Evolutionary conservation across 2,797 vertebrate species (phyloP).

Genomic region (Pipistrellus nathusii): DNA sequence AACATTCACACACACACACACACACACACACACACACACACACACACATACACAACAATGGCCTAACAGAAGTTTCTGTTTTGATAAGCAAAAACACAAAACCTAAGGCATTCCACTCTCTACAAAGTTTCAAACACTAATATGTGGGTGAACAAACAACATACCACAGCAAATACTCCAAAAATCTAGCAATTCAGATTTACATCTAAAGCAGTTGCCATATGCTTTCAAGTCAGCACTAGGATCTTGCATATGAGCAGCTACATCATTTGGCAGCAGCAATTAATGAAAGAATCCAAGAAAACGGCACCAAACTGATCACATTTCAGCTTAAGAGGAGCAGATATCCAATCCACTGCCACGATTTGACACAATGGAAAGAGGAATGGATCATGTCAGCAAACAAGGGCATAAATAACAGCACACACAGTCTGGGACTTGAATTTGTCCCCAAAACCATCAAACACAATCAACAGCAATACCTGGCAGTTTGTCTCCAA

Average conservation of each 20-base stretch:
- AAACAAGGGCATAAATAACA: neutral
- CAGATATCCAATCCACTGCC: neutral
- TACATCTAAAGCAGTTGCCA: neutral
- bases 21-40: neutral
- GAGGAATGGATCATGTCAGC: neutral
- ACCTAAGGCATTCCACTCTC: constrained; percentile 43
- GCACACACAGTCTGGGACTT: neutral
- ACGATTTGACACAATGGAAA: neutral
- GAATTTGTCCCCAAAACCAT: constrained; percentile 18
- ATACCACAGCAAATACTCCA: neutral
- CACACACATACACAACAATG: neutral
- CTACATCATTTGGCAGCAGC: neutral
- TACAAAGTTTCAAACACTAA: constrained; percentile 19
- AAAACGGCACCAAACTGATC: neutral
- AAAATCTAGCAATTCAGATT: neutral
- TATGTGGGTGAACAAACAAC: constrained; percentile 4
- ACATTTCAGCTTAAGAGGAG: neutral
- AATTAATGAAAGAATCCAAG: neutral
- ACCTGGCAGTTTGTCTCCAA: constrained; percentile 67
- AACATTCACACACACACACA: no score
- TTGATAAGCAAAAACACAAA: constrained; percentile 35
- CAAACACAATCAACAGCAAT: constrained; percentile 46
- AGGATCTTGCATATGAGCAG: neutral
- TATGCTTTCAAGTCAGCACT: neutral
- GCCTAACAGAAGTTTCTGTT: constrained; percentile 16